A percentile compares a stretch with the other conserved stretches of the same genome.
These are phyloP conservation scores for Gryllus bimaculatus DNA, from an alignment of 1,140 invertebrate genomes.

Conservation along the genomic window DNA sequence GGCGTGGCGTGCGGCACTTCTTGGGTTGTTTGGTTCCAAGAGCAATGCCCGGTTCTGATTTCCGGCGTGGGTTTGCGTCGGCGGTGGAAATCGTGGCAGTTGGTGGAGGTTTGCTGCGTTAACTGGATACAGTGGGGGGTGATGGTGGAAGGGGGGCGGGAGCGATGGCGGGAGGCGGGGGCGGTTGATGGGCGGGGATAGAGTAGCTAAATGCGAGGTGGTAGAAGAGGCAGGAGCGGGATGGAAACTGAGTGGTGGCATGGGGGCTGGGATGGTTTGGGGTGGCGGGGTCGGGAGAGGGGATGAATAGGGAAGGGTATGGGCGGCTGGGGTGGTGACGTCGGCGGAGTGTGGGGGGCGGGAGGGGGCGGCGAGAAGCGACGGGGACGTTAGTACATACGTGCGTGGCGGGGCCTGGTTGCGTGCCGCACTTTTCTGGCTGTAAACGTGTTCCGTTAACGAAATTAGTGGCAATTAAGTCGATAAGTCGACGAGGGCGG, in stretches of 20 bases:
- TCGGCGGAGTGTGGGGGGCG: too few relatives aligned
- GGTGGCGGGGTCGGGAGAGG: too few relatives aligned
- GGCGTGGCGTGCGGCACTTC: background rate
- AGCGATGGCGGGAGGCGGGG: too few relatives aligned
- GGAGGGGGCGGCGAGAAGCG: too few relatives aligned
- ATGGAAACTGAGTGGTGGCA: too few relatives aligned
- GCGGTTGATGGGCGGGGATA: background rate
- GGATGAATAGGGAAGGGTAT: too few relatives aligned
- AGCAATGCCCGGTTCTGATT: background rate
- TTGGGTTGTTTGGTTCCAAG: background rate
- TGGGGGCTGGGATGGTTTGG: too few relatives aligned
- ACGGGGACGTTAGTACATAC: too few relatives aligned
- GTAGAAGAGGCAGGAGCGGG: background rate
- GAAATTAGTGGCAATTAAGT: background rate
- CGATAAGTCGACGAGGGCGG: background rate
- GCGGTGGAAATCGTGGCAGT: background rate
- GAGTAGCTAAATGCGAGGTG: background rate
- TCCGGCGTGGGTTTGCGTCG: background rate
- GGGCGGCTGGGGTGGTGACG: too few relatives aligned
- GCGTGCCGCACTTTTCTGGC: background rate
- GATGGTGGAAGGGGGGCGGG: too few relatives aligned
- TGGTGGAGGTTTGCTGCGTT: background rate
- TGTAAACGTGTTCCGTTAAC: background rate
- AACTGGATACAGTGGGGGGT: background rate
- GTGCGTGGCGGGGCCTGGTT: too few relatives aligned